Percentiles rank a stretch among this genome's conserved stretches.
Conservation (phyloP, 2,113 vertebrate species). For the Apodemus speciosus region DNA sequence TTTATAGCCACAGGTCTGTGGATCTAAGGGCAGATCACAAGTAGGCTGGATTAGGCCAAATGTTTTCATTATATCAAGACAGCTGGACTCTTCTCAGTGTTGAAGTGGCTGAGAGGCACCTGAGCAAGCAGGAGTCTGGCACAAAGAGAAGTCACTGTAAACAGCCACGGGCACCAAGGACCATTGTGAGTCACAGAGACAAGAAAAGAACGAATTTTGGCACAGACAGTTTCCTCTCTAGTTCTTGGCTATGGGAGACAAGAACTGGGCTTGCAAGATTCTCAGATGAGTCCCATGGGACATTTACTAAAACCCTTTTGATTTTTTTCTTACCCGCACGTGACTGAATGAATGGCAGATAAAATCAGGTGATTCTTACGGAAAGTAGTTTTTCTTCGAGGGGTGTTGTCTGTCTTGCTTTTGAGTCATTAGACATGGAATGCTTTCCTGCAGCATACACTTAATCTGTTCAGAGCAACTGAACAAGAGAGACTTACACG, state of each 20-base stretch:
- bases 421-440: slow-evolving; percentile 53
- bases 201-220: neutral
- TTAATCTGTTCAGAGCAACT: slow-evolving; percentile 33
- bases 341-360: neutral
- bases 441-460: slow-evolving; percentile 39
- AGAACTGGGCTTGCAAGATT: neutral
- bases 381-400: neutral
- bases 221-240: neutral
- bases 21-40: neutral
- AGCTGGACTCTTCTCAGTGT: neutral
- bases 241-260: neutral
- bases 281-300: neutral
- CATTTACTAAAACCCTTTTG: neutral
- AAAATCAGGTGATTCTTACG: neutral
- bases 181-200: neutral
- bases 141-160: neutral
- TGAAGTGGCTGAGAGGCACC: neutral
- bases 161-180: neutral
- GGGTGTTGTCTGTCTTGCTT: neutral
- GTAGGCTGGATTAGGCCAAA: neutral
- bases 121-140: neutral
- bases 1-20: neutral
- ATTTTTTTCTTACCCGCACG: neutral
- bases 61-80: neutral
- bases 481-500: neutral